These are phyloP conservation scores for Silurus asotus DNA, from an alignment of 2,113 vertebrate species.

Conservation along the genomic window DNA sequence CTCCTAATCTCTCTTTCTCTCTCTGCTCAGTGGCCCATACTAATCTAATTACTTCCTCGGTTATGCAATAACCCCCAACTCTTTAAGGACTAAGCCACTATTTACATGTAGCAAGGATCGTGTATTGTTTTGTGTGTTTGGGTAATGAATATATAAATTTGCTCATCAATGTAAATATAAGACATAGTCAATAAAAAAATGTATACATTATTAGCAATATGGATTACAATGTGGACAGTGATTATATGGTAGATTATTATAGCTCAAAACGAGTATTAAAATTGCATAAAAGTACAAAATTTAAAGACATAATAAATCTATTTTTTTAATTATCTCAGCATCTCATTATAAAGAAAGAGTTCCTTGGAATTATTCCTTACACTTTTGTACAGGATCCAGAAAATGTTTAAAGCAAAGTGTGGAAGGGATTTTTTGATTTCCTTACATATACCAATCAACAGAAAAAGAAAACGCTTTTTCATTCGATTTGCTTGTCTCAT, in stretches of 20 bases:
- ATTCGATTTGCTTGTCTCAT: not conserved
- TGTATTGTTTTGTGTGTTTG: not conserved
- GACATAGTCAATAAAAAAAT: not conserved
- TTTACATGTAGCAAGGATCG: constrained; percentile 9
- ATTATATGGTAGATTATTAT: not conserved
- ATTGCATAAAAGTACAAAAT: not conserved
- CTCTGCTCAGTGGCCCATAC: constrained; percentile 31
- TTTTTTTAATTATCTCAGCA: not conserved
- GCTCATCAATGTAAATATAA: not conserved
- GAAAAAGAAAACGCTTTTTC: not conserved
- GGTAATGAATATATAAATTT: not conserved
- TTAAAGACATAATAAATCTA: not conserved
- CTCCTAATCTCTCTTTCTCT: not conserved
- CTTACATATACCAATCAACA: not conserved
- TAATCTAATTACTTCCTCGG: constrained; percentile 41
- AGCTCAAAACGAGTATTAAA: not conserved
- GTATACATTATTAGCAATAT: not conserved
- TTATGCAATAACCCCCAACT: constrained; percentile 48
- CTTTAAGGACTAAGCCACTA: not conserved
- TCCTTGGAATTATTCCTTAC: not conserved
- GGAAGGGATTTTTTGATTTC: not conserved
- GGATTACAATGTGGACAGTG: not conserved
- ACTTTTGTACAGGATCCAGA: not conserved
- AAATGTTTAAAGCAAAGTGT: not conserved
- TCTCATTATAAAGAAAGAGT: not conserved